Percentiles rank a stretch among this genome's conserved stretches.
These are phyloP conservation scores for Alentia gelatinosa DNA, from an alignment of 2,888 invertebrate species.

Conservation along the genomic window DNA sequence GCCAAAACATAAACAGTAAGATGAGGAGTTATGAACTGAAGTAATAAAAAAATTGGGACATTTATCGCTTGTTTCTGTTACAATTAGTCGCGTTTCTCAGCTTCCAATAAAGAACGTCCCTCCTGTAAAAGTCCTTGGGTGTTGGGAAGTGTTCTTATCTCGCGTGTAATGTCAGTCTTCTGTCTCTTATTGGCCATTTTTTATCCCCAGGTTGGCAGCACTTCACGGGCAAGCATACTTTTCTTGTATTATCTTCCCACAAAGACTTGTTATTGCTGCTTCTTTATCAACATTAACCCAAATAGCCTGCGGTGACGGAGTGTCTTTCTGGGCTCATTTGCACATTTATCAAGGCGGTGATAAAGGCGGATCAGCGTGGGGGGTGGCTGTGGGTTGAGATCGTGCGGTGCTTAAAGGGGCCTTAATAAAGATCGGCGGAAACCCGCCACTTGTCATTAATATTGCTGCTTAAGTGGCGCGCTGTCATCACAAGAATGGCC, in stretches of 20 bases:
- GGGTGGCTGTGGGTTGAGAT: neutral
- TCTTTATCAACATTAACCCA: slow-evolving; percentile 45
- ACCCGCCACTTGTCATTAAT: slow-evolving; percentile 44
- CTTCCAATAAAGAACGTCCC: neutral
- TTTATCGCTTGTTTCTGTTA: slow-evolving; percentile 27
- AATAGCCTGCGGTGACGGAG: slow-evolving; percentile 51
- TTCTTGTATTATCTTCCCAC: slow-evolving; percentile 49
- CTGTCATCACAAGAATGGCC: neutral
- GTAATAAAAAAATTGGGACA: neutral
- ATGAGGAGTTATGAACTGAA: neutral
- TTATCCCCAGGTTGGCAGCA: neutral
- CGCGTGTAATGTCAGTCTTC: slow-evolving; percentile 10
- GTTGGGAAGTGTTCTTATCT: slow-evolving; percentile 14
- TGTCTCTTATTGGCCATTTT: neutral
- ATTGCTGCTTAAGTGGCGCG: slow-evolving; percentile 31
- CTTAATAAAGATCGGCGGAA: slow-evolving; percentile 42
- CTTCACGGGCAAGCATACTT: slow-evolving; percentile 15
- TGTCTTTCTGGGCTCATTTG: slow-evolving; percentile 24
- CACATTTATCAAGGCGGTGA: slow-evolving; percentile 38
- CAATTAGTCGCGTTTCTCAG: neutral
- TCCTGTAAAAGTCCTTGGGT: neutral
- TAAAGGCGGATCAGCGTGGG: slow-evolving; percentile 34
- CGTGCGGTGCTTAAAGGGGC: neutral
- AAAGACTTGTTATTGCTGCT: slow-evolving; percentile 44
- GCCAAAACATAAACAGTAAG: neutral